phyloP scores from a whole-genome alignment of 2,113 vertebrate genomes.

The Pomatostomus ruficeps region DNA sequence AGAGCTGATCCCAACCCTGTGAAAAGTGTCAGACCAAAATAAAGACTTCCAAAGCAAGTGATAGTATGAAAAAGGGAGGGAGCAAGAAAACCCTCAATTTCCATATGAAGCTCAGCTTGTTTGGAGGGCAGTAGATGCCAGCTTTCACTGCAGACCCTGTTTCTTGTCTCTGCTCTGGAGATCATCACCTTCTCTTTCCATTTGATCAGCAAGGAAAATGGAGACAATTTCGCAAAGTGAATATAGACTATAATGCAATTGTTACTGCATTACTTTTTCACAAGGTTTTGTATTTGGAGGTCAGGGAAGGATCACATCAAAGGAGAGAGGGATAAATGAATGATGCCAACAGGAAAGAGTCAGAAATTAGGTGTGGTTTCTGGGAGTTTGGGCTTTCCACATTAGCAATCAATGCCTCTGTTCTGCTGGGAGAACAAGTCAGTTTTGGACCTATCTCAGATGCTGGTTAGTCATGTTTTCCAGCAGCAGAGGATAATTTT shows the following conservation, averaged over 20 bases:
- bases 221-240: not conserved
- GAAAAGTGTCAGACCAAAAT: constrained; percentile 22
- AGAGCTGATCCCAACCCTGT: not conserved
- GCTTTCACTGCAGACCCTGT: not conserved
- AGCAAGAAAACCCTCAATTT: not conserved
- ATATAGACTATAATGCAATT: not conserved
- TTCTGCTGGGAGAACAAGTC: constrained; percentile 7
- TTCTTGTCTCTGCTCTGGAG: not conserved
- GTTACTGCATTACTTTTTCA: not conserved
- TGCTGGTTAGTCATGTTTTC: constrained; percentile 59
- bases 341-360: not conserved
- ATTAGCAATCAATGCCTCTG: not conserved
- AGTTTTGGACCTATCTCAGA: constrained; percentile 11
- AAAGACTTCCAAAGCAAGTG: not conserved
- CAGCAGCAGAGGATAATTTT: constrained; percentile 11
- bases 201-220: not conserved
- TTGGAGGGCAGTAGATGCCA: not conserved
- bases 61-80: not conserved
- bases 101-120: not conserved
- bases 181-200: not conserved
- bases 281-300: not conserved
- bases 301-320: not conserved
- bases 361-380: not conserved
- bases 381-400: constrained; percentile 8
- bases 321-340: not conserved